phyloP scores from a whole-genome alignment of 2,797 vertebrate species.

The Varecia variegata region DNA sequence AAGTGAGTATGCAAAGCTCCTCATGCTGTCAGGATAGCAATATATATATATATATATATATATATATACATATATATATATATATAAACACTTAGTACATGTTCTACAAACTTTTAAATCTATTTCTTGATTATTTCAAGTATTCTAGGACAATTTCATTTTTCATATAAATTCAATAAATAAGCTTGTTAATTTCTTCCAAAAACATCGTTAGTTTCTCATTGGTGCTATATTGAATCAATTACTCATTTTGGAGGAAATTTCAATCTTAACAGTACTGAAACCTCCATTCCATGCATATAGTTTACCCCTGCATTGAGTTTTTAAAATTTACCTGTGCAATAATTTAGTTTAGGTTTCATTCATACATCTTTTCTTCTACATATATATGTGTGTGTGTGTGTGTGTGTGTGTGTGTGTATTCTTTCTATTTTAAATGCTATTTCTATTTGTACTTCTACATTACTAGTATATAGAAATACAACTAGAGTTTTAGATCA shows the following conservation, averaged over 20 bases:
- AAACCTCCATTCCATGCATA: too few species aligned
- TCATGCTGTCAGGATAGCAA: neutral
- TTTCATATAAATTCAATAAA: neutral
- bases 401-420: too few species aligned
- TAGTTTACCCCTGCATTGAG: neutral
- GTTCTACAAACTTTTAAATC: neutral
- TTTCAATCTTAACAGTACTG: neutral
- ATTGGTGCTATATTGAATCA: neutral
- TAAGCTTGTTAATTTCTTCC: neutral
- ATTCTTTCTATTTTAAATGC: neutral
- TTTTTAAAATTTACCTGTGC: neutral
- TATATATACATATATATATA: too few species aligned
- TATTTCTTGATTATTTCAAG: neutral
- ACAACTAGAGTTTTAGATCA: neutral
- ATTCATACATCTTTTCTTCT: neutral
- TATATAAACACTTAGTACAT: too few species aligned
- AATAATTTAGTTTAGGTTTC: neutral
- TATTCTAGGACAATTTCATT: neutral
- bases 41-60: too few species aligned
- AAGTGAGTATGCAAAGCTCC: neutral
- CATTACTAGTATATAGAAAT: neutral
- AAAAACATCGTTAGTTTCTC: neutral
- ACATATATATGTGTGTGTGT: too few species aligned
- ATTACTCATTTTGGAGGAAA: neutral
- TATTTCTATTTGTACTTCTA: neutral